Evolutionary conservation across 2,113 vertebrate species (phyloP).

Genomic region (Podilymbus podiceps): DNA sequence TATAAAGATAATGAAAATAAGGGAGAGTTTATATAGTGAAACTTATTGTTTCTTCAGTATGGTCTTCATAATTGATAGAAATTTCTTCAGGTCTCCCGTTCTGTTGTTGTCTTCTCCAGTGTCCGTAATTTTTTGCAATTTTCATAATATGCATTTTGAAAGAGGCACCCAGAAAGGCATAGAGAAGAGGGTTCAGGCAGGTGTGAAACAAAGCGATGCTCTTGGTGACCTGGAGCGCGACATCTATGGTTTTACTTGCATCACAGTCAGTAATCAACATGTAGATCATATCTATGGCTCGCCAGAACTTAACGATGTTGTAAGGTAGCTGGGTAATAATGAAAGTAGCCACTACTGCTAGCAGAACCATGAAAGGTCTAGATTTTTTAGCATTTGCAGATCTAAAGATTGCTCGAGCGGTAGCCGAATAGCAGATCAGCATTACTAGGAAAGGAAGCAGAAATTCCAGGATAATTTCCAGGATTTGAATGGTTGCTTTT

Average conservation of each 20-base stretch:
- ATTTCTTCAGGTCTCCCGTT: constrained; percentile 68
- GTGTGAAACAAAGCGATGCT: constrained; percentile 87
- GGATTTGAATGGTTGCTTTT: constrained; percentile 81
- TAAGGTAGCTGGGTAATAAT: constrained; percentile 90
- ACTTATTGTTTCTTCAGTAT: constrained; percentile 72
- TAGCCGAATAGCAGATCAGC: constrained; percentile 81
- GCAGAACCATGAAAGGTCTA: constrained; percentile 79
- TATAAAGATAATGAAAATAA: neutral
- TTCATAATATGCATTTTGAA: constrained; percentile 83
- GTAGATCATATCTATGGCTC: constrained; percentile 83
- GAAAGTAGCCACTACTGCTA: constrained; percentile 84
- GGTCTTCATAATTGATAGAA: constrained; percentile 69
- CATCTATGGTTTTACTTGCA: constrained; percentile 82
- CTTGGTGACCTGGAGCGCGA: constrained; percentile 83
- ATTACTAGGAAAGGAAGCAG: constrained; percentile 86
- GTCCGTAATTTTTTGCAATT: constrained; percentile 76
- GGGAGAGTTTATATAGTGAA: constrained; percentile 74
- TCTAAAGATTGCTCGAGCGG: constrained; percentile 71
- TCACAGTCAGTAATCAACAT: constrained; percentile 81
- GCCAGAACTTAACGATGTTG: constrained; percentile 84
- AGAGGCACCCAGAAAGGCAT: constrained; percentile 84
- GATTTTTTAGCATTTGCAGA: constrained; percentile 78
- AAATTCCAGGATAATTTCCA: constrained; percentile 87
- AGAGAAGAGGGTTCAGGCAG: constrained; percentile 92
- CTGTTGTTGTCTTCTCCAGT: constrained; percentile 65